Evolutionary conservation across 2,888 invertebrate species (phyloP), one percentile per base, ranked within the genome.

Genomic region (Platycheirus rosarum): DNA sequence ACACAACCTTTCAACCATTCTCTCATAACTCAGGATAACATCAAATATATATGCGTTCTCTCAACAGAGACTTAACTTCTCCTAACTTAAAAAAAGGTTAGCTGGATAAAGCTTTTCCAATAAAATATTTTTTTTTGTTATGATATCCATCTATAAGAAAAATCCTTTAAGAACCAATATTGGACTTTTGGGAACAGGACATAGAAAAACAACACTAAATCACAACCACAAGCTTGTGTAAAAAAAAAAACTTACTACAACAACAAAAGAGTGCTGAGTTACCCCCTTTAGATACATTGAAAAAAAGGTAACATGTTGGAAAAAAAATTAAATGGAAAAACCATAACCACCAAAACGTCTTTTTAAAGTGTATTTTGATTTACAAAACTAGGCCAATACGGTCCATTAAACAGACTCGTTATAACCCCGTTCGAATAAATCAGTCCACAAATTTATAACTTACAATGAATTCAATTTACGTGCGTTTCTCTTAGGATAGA

Each of bases 381-480:
- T 37, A 35, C 63, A 57, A 40, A 57, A 57, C 68, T 51, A 32
- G 57, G 49, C 8, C 68, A 68, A 44, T 37, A 16, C 62, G 40
- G 48, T 55, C 63, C 73, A 78, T 74, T 74, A 69, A 60, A 29
- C 23, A 26, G 40, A 35, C 62, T 42, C 42, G 32, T 55, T 46
- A 60, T 60, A 16, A 32, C 23, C 68, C 35, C 23, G 55, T 63
- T 65, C 35, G 40, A 62, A 75, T 75, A 70, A 80, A 80, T 80
- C 79, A 80, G 55, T 65, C 74, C 49, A 42, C 63, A 75, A 79
- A 74, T 63, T 63, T 69, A 69, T 74, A 71, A 76, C 66, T 66
- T 76, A 51, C 51, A 76, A 65, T 53, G 70, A 62, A 76, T 76
- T 71, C 71, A 82, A 82, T 82, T 76, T 71, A 76, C 76, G 66